Evolutionary conservation across 2,888 invertebrate genomes (phyloP).

Genomic region (Caenorhabditis macrosperma): DNA sequence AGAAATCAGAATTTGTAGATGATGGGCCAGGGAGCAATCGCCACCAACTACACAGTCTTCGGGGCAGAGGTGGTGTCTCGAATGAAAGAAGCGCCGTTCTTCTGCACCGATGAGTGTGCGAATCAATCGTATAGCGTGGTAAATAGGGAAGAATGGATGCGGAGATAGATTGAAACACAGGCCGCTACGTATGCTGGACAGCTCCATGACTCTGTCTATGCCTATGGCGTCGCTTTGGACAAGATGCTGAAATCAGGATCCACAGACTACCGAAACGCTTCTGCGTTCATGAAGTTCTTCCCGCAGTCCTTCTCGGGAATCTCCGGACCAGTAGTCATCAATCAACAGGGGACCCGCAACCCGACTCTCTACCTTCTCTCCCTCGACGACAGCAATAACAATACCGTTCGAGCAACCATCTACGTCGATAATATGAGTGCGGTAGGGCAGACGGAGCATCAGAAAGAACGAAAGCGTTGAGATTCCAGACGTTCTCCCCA

Average conservation of each 20-base stretch:
- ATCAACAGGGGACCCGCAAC: constrained; percentile 45
- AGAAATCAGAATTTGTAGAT: constrained; percentile 32
- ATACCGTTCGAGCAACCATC: constrained; percentile 30
- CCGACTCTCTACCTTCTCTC: constrained; percentile 50
- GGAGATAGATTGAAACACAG: constrained; percentile 3
- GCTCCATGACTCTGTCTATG: constrained; percentile 60
- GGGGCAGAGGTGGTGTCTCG: constrained; percentile 63
- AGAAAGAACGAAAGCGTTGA: background rate
- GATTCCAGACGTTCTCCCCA: constrained; percentile 25
- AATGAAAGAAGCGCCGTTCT: constrained; percentile 68
- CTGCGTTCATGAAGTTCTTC: constrained; percentile 31
- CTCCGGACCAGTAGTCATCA: constrained; percentile 50
- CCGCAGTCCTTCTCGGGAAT: constrained; percentile 51
- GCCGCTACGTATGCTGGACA: constrained; percentile 60
- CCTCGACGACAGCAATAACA: constrained; percentile 39
- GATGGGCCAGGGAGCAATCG: constrained; percentile 51
- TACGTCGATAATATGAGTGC: constrained; percentile 51
- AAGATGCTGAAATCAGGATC: constrained; percentile 56
- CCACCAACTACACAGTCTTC: constrained; percentile 58
- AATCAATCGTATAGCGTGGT: constrained; percentile 43
- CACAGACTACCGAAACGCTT: constrained; percentile 32
- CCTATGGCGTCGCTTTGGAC: constrained; percentile 55
- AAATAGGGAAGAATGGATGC: background rate
- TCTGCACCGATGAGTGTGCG: constrained; percentile 54
- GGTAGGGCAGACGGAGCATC: background rate